Evolutionary conservation across 2,797 vertebrate species (phyloP), one percentile per base, ranked within the genome.

Genomic region (Parotocinclus haroldoi): DNA sequence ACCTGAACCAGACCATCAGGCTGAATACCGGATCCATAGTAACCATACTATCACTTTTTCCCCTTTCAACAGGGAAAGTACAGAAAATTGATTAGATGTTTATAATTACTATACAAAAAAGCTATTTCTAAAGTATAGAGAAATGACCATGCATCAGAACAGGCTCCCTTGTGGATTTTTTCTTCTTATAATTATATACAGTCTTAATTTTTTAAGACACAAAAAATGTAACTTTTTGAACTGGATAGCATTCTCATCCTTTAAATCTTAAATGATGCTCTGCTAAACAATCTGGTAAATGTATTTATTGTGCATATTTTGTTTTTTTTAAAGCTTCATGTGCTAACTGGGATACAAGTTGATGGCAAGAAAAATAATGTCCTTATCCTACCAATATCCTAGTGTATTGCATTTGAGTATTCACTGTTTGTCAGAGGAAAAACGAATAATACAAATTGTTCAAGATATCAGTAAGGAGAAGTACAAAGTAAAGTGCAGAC

Each of bases 401-500:
- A 16, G 51, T 53, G 52, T 69, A 63, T 63, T 58, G 36, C 45
- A 39, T 65, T 62, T 42, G 42, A 37, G 36, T 62, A 54, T 72
- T 48, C 53, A 18, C 54, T 65, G 57, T 84, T 85, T 67, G 66
- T 81, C 74, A 83, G 55, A 78, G 81, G 80, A 79, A 63, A 75
- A 63, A 71, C 40, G 10, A 9, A 3, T 42, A 9, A 78, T 71
- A 56, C 67, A 56, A 56, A 27, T 27, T 27, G 27, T 27, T 27
- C 27, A 27, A 2, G 27, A 27, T 2, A 27, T 27, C 27, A 27
- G 27, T 27, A 27, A 27, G 27, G 27, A 64, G 71, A 61, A 69
- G 64, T 71, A 70, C 64, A 74, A 78, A 66, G 68, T 74, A 78
- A 81, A 77, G 72, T 76, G 76, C 82, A 79, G 82, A 83, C 79